A percentile compares a stretch with the other conserved stretches of the same genome.
phyloP scores from a whole-genome alignment of 2,797 vertebrate genomes.

The Mustela erminea region DNA sequence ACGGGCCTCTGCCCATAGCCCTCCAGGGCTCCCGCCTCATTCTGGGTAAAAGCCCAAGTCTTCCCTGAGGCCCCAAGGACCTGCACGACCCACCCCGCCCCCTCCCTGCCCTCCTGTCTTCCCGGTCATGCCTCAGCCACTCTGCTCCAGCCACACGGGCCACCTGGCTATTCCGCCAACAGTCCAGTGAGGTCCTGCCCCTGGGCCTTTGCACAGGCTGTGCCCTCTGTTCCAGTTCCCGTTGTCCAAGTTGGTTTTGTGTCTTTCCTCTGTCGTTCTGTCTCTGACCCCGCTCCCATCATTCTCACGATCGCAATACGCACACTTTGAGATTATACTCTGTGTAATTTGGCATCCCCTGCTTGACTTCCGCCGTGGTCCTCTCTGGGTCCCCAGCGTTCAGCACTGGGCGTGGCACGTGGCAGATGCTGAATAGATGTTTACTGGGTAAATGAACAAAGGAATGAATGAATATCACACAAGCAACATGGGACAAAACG shows the following conservation, averaged over 20 bases:
- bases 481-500: too few relatives aligned
- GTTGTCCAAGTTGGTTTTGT: not conserved
- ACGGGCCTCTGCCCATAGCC: not conserved
- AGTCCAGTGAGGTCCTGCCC: not conserved
- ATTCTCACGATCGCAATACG: not conserved
- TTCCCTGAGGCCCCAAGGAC: not conserved
- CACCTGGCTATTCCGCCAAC: not conserved
- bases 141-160: not conserved
- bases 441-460: not conserved
- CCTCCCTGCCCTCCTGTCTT: not conserved
- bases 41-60: not conserved
- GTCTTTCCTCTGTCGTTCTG: not conserved
- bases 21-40: not conserved
- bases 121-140: fast-evolving
- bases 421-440: not conserved
- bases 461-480: not conserved
- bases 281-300: not conserved
- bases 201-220: not conserved
- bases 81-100: fast-evolving
- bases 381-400: not conserved
- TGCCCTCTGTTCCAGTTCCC: not conserved
- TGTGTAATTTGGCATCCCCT: not conserved
- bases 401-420: not conserved
- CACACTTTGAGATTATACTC: not conserved
- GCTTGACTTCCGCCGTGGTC: not conserved